Percentiles rank a stretch among this genome's conserved stretches.
Conservation (phyloP, 35 echinoderm and acorn worm genomes). For the Acanthaster planci region DNA sequence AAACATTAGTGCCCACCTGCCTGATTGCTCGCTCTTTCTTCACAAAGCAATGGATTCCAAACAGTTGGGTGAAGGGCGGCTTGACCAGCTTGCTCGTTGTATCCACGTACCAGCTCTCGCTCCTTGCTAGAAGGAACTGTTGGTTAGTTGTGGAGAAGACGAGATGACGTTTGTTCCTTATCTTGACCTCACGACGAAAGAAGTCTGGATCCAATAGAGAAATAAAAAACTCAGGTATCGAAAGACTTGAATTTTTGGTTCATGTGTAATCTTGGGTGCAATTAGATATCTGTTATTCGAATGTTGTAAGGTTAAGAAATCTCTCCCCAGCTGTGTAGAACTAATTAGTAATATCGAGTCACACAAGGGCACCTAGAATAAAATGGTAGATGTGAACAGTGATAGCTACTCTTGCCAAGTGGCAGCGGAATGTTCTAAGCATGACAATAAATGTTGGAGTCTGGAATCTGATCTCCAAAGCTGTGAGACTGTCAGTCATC, state of each 20-base stretch:
- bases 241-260: neutral
- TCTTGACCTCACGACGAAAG: neutral
- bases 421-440: no score
- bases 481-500: no score
- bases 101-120: neutral
- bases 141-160: neutral
- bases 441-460: no score
- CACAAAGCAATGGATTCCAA: neutral
- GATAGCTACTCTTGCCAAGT: no score
- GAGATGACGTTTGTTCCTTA: no score
- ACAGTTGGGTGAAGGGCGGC: slow-evolving; percentile 4
- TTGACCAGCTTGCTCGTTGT: neutral
- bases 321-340: neutral
- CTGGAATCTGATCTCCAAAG: no score
- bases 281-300: neutral
- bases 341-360: neutral
- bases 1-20: neutral
- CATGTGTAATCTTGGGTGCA: neutral
- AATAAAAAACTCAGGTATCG: neutral
- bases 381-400: no score
- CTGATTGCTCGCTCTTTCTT: neutral
- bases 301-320: neutral
- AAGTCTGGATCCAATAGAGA: neutral
- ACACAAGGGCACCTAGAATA: neutral
- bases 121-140: neutral